These are phyloP conservation scores for Atherinomorus stipes DNA, from an alignment of 2,113 vertebrate genomes.

Conservation along the genomic window DNA sequence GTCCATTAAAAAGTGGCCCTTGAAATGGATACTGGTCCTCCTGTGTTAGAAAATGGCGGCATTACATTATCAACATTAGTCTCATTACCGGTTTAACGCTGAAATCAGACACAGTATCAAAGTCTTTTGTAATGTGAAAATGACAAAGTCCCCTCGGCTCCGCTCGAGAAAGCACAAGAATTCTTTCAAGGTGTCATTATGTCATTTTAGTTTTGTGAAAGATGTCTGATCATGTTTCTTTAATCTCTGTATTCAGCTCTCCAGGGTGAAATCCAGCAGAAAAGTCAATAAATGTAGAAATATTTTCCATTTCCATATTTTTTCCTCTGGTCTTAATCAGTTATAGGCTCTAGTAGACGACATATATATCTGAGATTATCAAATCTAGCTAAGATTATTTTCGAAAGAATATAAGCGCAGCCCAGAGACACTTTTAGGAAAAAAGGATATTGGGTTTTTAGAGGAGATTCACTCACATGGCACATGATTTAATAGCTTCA, in stretches of 20 bases:
- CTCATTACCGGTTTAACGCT: constrained; percentile 63
- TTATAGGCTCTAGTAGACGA: no score
- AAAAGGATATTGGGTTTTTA: neutral
- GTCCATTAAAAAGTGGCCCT: constrained; percentile 54
- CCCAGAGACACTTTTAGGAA: no score
- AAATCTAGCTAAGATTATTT: no score
- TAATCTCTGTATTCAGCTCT: constrained; percentile 31
- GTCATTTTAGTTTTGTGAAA: constrained; percentile 43
- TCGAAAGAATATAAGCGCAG: no score
- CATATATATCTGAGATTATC: no score
- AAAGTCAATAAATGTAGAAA: constrained; percentile 19
- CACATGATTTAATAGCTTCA: neutral
- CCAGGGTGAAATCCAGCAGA: neutral
- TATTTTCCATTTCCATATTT: constrained; percentile 32
- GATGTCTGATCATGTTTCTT: constrained; percentile 43
- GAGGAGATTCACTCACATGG: neutral
- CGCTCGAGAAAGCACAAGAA: constrained; percentile 43
- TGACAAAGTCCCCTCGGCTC: constrained; percentile 20
- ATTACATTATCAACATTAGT: constrained; percentile 60
- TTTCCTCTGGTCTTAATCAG: no score
- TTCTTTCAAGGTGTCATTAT: constrained; percentile 54
- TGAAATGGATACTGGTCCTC: constrained; percentile 65
- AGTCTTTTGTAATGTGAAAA: constrained; percentile 48
- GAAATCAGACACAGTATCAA: constrained; percentile 71
- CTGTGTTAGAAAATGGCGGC: constrained; percentile 46